Percentiles rank a stretch among this genome's conserved stretches.
phyloP scores from a whole-genome alignment of 2,797 vertebrate genomes.

The Hylomyscus alleni region DNA sequence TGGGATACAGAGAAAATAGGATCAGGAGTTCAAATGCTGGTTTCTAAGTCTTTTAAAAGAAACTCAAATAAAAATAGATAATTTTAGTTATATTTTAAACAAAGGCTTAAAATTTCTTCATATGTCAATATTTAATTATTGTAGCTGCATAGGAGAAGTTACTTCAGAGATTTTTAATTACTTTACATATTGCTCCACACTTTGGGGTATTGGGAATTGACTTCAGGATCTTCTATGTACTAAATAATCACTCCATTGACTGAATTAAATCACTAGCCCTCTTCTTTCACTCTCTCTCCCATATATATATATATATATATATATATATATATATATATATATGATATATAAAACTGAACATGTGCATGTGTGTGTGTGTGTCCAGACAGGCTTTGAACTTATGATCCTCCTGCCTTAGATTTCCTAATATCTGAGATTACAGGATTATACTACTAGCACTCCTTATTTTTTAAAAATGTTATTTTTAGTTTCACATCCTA shows the following conservation, averaged over 20 bases:
- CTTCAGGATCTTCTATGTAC: background rate
- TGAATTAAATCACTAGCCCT: background rate
- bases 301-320: background rate
- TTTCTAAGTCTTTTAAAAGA: constrained; percentile 59
- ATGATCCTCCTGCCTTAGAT: background rate
- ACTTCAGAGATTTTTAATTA: background rate
- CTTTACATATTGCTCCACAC: background rate
- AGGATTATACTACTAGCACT: too few relatives aligned
- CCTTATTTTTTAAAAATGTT: background rate
- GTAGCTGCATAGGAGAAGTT: background rate
- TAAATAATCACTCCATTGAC: background rate
- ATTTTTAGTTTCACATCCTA: constrained; percentile 45
- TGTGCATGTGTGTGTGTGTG: background rate
- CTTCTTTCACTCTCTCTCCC: background rate
- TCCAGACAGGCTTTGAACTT: background rate
- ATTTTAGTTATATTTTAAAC: constrained; percentile 67
- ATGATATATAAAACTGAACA: too few relatives aligned
- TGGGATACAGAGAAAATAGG: constrained; percentile 1
- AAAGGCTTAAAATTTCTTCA: constrained; percentile 48
- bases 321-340: background rate
- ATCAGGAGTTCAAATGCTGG: background rate
- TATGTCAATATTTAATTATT: constrained; percentile 29
- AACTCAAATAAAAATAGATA: constrained; percentile 52
- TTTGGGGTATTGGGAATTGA: background rate
- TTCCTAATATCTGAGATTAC: background rate